phyloP scores from a whole-genome alignment of 2,888 invertebrate genomes.

The Drosophila meridionalis region DNA sequence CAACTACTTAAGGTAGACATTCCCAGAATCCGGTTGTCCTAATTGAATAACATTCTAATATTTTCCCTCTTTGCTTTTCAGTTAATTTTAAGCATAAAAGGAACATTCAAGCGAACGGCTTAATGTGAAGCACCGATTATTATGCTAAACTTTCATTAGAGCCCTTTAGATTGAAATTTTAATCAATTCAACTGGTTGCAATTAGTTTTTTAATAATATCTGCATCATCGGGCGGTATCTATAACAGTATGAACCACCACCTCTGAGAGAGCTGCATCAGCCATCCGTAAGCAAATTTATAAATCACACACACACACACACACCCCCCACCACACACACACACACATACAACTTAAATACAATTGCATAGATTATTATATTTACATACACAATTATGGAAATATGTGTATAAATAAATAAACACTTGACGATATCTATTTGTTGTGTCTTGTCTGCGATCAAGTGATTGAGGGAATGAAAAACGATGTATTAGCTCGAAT shows the following conservation, averaged over 20 bases:
- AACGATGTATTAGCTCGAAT: not conserved
- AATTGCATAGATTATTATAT: slow-evolving; percentile 30
- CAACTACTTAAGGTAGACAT: slow-evolving; percentile 40
- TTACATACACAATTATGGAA: slow-evolving; percentile 33
- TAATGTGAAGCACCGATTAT: slow-evolving; percentile 18
- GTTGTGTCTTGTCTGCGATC: not conserved
- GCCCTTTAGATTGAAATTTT: slow-evolving; percentile 7
- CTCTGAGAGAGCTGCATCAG: slow-evolving; percentile 29
- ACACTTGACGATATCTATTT: slow-evolving; percentile 39
- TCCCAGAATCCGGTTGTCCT: not conserved
- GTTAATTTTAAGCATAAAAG: slow-evolving; percentile 40
- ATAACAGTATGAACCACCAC: slow-evolving; percentile 4
- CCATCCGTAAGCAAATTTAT: slow-evolving; percentile 12
- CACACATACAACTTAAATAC: slow-evolving; percentile 10
- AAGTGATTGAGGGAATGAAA: not conserved
- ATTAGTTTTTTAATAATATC: slow-evolving; percentile 36
- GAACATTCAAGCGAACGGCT: slow-evolving; percentile 2
- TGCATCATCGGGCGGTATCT: slow-evolving; percentile 14
- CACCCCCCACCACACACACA: not conserved
- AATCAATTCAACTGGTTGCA: slow-evolving; percentile 22
- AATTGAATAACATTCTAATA: not conserved
- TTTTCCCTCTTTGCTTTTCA: slow-evolving; percentile 3
- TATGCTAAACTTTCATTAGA: not conserved
- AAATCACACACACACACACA: not conserved
- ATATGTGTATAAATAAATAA: slow-evolving; percentile 40